Percentiles rank a stretch among this genome's conserved stretches.
Conservation (phyloP, 2,888 invertebrate genomes). For the Apamea sordens region DNA sequence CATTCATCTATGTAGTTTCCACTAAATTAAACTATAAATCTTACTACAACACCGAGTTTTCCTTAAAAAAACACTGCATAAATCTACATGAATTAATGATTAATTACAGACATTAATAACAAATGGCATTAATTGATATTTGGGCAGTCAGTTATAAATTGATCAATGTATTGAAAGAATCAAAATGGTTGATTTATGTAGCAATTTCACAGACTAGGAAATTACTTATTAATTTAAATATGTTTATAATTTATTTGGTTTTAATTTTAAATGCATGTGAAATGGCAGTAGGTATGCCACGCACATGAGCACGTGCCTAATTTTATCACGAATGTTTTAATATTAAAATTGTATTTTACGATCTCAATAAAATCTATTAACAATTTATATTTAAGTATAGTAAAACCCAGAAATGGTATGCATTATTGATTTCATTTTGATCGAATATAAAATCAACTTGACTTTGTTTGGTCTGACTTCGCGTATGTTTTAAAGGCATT, state of each 20-base stretch:
- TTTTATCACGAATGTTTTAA: not conserved
- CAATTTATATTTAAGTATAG: slow-evolving; percentile 24
- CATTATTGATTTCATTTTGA: not conserved
- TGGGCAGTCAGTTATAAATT: not conserved
- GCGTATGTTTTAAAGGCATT: not conserved
- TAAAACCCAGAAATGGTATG: not conserved
- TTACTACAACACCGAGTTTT: not conserved
- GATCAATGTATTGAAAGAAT: not conserved
- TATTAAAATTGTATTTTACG: slow-evolving; percentile 36
- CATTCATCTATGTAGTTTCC: not conserved
- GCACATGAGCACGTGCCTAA: slow-evolving; percentile 6
- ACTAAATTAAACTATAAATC: slow-evolving; percentile 9
- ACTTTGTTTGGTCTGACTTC: not conserved
- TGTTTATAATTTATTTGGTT: slow-evolving; percentile 10
- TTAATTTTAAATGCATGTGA: not conserved
- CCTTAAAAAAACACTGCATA: not conserved
- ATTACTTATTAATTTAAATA: slow-evolving; percentile 12
- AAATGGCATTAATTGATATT: slow-evolving; percentile 29
- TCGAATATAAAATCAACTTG: not conserved
- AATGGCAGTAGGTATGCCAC: not conserved
- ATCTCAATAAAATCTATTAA: slow-evolving; percentile 14
- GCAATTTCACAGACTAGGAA: not conserved
- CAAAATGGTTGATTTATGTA: slow-evolving; percentile 7
- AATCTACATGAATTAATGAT: slow-evolving; percentile 1
- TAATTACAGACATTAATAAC: slow-evolving; percentile 14